These are phyloP conservation scores for Drosophila antonietae DNA, from an alignment of 2,888 invertebrate genomes.

Conservation along the genomic window DNA sequence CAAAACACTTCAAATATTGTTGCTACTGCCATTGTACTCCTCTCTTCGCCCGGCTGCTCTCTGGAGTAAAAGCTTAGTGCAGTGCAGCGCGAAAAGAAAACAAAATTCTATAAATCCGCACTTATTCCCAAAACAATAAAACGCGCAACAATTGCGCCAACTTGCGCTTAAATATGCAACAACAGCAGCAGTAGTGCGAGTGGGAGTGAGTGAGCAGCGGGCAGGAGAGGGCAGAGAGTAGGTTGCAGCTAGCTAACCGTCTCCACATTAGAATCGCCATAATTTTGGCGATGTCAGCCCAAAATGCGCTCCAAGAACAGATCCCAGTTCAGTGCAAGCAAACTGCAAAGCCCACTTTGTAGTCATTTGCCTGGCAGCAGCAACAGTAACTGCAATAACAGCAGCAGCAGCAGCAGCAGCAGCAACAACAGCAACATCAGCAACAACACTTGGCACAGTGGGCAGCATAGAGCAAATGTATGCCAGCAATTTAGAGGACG, in stretches of 20 bases:
- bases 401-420: constrained; percentile 11
- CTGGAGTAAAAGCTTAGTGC: constrained; percentile 37
- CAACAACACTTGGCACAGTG: constrained; percentile 46
- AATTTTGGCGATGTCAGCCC: constrained; percentile 67
- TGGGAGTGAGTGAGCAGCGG: not conserved
- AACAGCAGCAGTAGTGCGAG: constrained; percentile 27
- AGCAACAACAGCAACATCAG: constrained; percentile 17
- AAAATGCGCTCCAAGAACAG: constrained; percentile 48
- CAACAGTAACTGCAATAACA: constrained; percentile 32
- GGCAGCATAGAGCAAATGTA: constrained; percentile 68
- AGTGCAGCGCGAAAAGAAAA: constrained; percentile 39
- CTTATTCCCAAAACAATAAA: constrained; percentile 79
- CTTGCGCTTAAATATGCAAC: constrained; percentile 74
- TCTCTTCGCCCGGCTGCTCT: not conserved
- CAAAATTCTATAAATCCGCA: constrained; percentile 75
- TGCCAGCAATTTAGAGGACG: constrained; percentile 79
- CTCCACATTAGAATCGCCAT: constrained; percentile 73
- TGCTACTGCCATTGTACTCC: constrained; percentile 13
- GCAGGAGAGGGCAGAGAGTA: not conserved
- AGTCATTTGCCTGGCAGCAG: constrained; percentile 74
- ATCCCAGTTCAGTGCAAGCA: constrained; percentile 6
- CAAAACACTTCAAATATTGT: constrained; percentile 64
- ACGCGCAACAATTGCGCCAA: constrained; percentile 77
- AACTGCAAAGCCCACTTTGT: constrained; percentile 70
- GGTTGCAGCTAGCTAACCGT: constrained; percentile 27